A percentile compares a stretch with the other conserved stretches of the same genome.
phyloP scores from a whole-genome alignment of 2,113 vertebrate genomes.

The Pedionomus torquatus region DNA sequence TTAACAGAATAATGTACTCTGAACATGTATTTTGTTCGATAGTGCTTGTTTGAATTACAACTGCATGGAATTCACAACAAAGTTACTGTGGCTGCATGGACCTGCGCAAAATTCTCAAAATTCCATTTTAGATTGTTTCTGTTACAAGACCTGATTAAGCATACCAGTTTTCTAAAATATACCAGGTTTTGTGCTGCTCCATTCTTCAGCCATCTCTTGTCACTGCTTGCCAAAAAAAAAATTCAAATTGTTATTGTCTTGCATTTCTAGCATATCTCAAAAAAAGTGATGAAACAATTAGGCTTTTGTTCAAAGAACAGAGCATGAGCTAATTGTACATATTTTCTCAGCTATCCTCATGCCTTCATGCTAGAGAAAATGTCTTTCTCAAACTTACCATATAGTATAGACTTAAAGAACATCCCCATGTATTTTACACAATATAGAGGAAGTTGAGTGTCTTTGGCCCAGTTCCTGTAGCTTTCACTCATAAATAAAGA shows the following conservation, averaged over 20 bases:
- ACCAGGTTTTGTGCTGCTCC: background rate
- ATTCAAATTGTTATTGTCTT: background rate
- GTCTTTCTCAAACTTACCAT: background rate
- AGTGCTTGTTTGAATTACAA: constrained; percentile 62
- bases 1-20: constrained; percentile 34
- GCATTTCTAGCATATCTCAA: background rate
- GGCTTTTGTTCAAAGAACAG: background rate
- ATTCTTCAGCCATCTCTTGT: background rate
- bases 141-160: background rate
- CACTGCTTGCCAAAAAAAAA: background rate
- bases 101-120: constrained; percentile 56
- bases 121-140: background rate
- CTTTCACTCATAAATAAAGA: background rate
- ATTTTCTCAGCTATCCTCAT: background rate
- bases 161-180: background rate
- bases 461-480: background rate
- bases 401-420: background rate
- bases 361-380: background rate
- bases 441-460: background rate
- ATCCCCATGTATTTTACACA: background rate
- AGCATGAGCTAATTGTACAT: background rate
- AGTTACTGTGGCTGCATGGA: constrained; percentile 37
- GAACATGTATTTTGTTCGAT: constrained; percentile 2
- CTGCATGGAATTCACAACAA: constrained; percentile 37
- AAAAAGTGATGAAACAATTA: background rate